Conservation (phyloP, 2,113 vertebrate genomes). For the Orcinus orca region DNA sequence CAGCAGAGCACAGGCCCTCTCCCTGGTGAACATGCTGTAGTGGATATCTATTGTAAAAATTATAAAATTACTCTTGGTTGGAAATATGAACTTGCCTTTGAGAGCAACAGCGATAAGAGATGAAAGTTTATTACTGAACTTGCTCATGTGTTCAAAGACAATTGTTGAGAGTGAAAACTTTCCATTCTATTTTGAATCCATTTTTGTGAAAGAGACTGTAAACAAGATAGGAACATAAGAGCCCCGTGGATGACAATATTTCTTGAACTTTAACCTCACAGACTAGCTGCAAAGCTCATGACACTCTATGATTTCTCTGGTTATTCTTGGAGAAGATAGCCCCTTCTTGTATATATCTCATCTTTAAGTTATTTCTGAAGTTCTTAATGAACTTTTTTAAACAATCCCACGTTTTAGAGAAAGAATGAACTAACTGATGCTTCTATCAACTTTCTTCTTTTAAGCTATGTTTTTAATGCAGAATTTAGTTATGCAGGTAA, state of each 20-base stretch:
- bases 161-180: constrained; percentile 85
- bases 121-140: constrained; percentile 95
- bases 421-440: constrained; percentile 77
- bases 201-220: constrained; percentile 76
- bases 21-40: constrained; percentile 91
- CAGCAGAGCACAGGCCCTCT: constrained; percentile 91
- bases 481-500: background rate
- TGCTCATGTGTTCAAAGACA: constrained; percentile 95
- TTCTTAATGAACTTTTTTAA: constrained; percentile 78
- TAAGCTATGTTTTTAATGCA: constrained; percentile 76
- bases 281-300: constrained; percentile 76
- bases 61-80: constrained; percentile 94
- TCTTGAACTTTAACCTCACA: constrained; percentile 81
- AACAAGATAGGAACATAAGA: constrained; percentile 73
- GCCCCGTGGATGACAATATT: constrained; percentile 70
- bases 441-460: constrained; percentile 86
- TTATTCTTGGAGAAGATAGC: constrained; percentile 75
- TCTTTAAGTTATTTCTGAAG: constrained; percentile 78
- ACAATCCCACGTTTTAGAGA: constrained; percentile 69
- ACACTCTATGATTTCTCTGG: constrained; percentile 58
- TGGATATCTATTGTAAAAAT: constrained; percentile 95
- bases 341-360: constrained; percentile 75
- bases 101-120: constrained; percentile 94
- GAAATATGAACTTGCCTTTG: constrained; percentile 92
- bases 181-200: constrained; percentile 67